Percentiles rank a stretch among this genome's conserved stretches.
These are phyloP conservation scores for Prolemur simus DNA, from an alignment of 2,113 vertebrate genomes.

Conservation along the genomic window DNA sequence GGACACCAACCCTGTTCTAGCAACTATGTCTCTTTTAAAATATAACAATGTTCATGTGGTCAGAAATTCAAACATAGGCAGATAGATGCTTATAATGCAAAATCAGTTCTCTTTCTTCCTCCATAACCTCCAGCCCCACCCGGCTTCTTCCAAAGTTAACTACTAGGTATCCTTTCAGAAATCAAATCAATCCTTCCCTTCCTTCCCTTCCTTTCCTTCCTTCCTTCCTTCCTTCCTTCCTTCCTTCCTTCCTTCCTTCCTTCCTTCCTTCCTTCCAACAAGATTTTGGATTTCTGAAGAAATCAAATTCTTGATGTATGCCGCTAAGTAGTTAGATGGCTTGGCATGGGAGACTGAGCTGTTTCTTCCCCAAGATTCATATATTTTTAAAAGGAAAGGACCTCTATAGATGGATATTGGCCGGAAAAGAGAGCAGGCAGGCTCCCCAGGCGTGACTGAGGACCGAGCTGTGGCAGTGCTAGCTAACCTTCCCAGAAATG, in stretches of 20 bases:
- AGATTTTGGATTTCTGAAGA: neutral
- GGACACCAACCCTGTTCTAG: neutral
- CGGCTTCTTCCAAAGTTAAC: neutral
- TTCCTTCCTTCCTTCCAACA: no score
- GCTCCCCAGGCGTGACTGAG: neutral
- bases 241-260: no score
- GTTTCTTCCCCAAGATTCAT: neutral
- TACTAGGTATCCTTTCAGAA: neutral
- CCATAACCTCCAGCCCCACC: neutral
- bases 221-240: no score
- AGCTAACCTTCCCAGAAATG: neutral
- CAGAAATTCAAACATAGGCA: constrained; percentile 1
- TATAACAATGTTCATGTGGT: neutral
- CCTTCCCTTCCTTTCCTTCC: neutral
- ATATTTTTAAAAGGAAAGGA: neutral
- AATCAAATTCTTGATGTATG: neutral
- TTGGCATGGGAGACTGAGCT: neutral
- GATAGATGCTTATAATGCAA: neutral
- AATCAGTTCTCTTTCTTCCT: neutral
- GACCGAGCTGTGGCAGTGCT: neutral
- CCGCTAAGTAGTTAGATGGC: neutral
- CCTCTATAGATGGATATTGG: neutral
- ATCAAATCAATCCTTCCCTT: neutral
- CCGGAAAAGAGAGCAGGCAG: neutral
- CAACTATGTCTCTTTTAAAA: neutral